Conservation (phyloP, 2,888 invertebrate genomes). For the Ornithoptera alexandrae region DNA sequence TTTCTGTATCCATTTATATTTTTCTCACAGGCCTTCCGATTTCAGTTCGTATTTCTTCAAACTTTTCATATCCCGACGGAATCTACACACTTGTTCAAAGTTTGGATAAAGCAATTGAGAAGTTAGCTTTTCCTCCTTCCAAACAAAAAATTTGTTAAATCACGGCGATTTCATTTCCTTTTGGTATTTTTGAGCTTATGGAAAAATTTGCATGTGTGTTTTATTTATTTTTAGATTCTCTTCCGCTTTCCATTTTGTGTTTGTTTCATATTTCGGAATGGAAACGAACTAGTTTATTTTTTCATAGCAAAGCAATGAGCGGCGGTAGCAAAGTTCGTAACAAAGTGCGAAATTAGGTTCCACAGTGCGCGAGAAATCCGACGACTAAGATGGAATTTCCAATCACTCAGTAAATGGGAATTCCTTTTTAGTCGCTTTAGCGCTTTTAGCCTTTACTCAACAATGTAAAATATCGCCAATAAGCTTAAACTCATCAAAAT, state of each 20-base stretch:
- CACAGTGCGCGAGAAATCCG: not conserved
- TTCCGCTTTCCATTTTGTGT: no score
- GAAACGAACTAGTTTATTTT: no score
- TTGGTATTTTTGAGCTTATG: not conserved
- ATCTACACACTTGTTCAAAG: conserved; percentile 2
- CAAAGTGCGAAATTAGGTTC: not conserved
- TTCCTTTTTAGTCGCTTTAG: not conserved
- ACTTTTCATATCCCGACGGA: conserved; percentile 1
- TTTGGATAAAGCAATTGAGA: conserved; percentile 2
- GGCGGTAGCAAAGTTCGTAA: not conserved
- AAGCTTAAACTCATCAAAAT: no score
- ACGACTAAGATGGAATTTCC: not conserved
- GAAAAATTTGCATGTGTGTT: no score
- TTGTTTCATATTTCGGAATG: no score
- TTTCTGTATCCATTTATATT: no score
- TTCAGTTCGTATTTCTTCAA: conserved; percentile 1
- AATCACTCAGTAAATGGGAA: not conserved
- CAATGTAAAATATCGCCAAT: no score
- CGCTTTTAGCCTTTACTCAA: not conserved
- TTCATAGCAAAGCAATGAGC: no score
- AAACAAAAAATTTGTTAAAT: not conserved
- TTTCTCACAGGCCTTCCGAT: no score
- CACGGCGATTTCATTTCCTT: not conserved
- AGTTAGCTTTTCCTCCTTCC: not conserved
- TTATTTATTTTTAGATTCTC: no score